Base-by-base conservation (phyloP, 1,140 invertebrate genomes). In the Eupristina koningsbergeri region DNA sequence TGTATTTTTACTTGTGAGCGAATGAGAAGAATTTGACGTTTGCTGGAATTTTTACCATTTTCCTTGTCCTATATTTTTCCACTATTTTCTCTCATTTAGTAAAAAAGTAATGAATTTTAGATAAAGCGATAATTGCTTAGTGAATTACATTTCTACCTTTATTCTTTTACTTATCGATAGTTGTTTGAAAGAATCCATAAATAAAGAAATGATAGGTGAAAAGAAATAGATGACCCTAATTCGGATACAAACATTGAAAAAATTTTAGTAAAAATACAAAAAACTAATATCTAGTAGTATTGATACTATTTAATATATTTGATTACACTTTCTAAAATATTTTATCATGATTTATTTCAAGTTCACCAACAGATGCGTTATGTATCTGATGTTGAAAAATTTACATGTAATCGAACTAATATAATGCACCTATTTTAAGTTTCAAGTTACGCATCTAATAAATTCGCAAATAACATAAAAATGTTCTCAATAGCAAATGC, bases 151-250 rank as follows among this genome's bases (percentile, higher is more conserved):
- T 11, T 45, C 6, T 5, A 47, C 39, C n/a, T 29, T 69, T 53
- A 80, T 26, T 67, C 67, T 53, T 80, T 73, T 80, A n/a, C 79
- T 73, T 80, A 73, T 80, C 79, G 67, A 8, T 50, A 17, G 17
- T 47, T 79, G n/a, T 79, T 7, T 29, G n/a, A 34, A 34, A 19
- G 6, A 58, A 36, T 47, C 41, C 61, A 76, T 58, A 76, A 58
- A 61, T 61, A 67, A 67, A 15, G 6, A 26, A 29, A 41, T 11
- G 67, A 67, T 31, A 67, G 34, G 61, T 26, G 0, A n/a, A 45
- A 45, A 80, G 31, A 80, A 47, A 63, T 50, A 45, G 19, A 45
- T 45, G 63, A 13, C 34, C 64, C 19, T 80, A 80, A 69, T 80
- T 29, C 31, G 11, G 34, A 22, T 80, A 39, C 31, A 53, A 50